These are phyloP conservation scores for Popillia japonica DNA, from an alignment of 1,140 invertebrate species.

Conservation along the genomic window DNA sequence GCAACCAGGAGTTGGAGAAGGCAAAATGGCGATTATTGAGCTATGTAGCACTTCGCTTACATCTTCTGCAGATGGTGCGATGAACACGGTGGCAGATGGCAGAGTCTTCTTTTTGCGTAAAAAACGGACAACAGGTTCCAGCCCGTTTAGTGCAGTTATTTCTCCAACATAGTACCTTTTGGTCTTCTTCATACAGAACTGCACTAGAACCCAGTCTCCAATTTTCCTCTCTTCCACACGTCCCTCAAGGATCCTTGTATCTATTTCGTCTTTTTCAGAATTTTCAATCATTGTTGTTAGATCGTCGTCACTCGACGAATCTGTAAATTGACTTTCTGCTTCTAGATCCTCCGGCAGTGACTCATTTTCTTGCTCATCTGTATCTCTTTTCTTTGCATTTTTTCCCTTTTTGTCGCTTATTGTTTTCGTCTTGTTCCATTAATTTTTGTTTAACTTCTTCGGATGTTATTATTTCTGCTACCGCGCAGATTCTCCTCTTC, in stretches of 20 bases:
- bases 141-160: not conserved
- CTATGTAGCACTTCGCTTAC: conserved; percentile 10
- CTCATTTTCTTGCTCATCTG: conserved; percentile 17
- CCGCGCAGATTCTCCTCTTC: too few relatives aligned
- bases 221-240: conserved; percentile 17
- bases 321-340: not conserved
- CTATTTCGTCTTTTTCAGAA: not conserved
- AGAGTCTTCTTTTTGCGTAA: too few relatives aligned
- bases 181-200: conserved; percentile 21
- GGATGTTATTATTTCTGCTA: not conserved
- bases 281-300: too few relatives aligned
- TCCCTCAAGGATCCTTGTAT: conserved; percentile 1
- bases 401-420: not conserved
- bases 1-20: conserved; percentile 45
- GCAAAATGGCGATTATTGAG: conserved; percentile 7
- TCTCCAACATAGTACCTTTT: conserved; percentile 15
- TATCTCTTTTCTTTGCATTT: not conserved
- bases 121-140: not conserved
- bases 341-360: conserved; percentile 1
- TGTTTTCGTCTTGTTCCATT: not conserved
- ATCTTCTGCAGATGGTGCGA: too few relatives aligned
- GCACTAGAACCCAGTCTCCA: conserved; percentile 23
- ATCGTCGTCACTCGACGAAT: not conserved
- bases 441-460: conserved; percentile 25
- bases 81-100: too few relatives aligned